Evolutionary conservation across 2,797 vertebrate genomes (phyloP).

Genomic region (Phalanger gymnotis): DNA sequence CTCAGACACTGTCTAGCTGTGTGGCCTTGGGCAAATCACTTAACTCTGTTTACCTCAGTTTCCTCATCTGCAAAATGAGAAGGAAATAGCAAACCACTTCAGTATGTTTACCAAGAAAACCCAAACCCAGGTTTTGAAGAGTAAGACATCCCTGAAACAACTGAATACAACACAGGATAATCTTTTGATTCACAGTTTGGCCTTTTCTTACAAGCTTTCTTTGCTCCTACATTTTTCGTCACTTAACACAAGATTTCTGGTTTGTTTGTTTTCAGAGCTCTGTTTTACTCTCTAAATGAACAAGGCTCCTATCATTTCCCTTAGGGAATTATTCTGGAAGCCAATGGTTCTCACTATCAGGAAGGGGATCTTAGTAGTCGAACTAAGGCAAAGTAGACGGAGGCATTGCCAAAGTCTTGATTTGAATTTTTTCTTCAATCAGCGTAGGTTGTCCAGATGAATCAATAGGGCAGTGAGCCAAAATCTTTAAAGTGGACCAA

Average conservation of each 20-base stretch:
- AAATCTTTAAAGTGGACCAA: constrained; percentile 15
- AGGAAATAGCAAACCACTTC: background rate
- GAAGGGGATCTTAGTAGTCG: background rate
- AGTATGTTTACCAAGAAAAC: background rate
- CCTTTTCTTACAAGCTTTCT: background rate
- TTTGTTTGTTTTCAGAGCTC: background rate
- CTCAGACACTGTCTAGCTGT: background rate
- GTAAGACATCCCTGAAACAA: background rate
- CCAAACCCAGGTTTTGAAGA: background rate
- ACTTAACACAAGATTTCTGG: background rate
- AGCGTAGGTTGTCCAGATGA: background rate
- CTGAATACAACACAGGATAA: background rate
- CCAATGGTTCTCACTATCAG: background rate
- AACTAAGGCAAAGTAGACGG: background rate
- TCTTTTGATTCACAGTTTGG: background rate
- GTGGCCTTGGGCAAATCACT: background rate
- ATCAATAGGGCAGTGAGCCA: background rate
- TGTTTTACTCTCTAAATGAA: constrained; percentile 15
- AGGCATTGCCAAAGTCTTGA: background rate
- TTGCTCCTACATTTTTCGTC: background rate
- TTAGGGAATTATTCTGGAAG: background rate
- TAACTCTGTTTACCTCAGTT: background rate
- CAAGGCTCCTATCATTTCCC: background rate
- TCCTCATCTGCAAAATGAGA: background rate
- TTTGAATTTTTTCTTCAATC: background rate